Percentiles rank a stretch among this genome's conserved stretches.
These are phyloP conservation scores for Tetramorium simillimum DNA, from an alignment of 1,140 invertebrate genomes.

Conservation along the genomic window DNA sequence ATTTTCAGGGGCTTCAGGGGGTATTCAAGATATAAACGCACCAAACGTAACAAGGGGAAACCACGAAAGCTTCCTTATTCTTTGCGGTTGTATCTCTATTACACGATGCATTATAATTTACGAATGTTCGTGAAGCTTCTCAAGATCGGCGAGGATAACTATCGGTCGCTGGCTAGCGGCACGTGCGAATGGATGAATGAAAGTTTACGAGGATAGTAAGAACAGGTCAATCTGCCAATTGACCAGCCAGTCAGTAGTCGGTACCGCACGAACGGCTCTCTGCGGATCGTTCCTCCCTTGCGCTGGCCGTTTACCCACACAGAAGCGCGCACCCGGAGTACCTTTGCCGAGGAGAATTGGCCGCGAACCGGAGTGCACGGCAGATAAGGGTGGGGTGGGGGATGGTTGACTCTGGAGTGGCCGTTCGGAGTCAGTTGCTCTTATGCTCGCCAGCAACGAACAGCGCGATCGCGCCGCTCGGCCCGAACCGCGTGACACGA, in stretches of 20 bases:
- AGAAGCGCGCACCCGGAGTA: background rate
- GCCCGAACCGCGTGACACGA: constrained; percentile 58
- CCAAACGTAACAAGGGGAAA: background rate
- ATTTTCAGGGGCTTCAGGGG: too few relatives aligned
- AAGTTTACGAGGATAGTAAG: constrained; percentile 82
- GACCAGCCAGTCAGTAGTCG: constrained; percentile 74
- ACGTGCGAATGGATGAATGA: constrained; percentile 81
- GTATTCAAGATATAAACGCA: background rate
- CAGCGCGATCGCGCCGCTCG: constrained; percentile 68
- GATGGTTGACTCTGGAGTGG: constrained; percentile 80
- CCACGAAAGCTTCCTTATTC: background rate
- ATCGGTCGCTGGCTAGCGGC: constrained; percentile 58
- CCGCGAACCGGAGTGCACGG: constrained; percentile 74
- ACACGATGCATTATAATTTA: background rate
- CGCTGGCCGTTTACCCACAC: background rate
- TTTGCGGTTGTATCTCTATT: background rate
- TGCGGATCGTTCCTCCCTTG: constrained; percentile 71
- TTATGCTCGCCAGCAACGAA: constrained; percentile 82
- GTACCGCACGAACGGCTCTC: constrained; percentile 64
- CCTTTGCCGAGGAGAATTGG: constrained; percentile 63
- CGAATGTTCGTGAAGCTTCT: background rate
- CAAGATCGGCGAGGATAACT: background rate
- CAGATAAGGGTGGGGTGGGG: constrained; percentile 83
- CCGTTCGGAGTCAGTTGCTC: constrained; percentile 83
- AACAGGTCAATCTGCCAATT: constrained; percentile 83